These are phyloP conservation scores for Apamea epomidion DNA, from an alignment of 2,888 invertebrate species.

Conservation along the genomic window DNA sequence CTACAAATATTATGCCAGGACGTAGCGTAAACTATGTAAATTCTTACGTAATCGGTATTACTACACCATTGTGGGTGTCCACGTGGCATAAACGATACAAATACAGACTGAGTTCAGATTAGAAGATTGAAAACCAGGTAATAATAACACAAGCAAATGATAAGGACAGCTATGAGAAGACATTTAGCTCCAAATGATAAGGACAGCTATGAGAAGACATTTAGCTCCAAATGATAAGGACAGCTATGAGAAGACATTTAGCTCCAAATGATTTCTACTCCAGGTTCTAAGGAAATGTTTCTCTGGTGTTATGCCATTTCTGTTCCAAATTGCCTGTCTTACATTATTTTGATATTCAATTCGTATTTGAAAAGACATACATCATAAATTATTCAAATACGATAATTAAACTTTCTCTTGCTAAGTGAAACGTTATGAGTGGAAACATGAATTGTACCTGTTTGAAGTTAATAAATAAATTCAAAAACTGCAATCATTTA, in stretches of 20 bases:
- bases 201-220: constrained; percentile 8
- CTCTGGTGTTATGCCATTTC: neutral
- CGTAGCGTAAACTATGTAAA: constrained; percentile 52
- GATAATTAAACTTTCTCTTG: constrained; percentile 43
- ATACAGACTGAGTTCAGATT: constrained; percentile 17
- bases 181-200: constrained; percentile 23
- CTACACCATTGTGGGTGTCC: constrained; percentile 42
- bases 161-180: constrained; percentile 14
- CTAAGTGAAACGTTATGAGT: constrained; percentile 37
- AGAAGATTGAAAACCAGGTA: constrained; percentile 27
- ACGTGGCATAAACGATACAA: constrained; percentile 51
- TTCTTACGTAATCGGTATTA: constrained; percentile 38
- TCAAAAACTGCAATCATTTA: constrained; percentile 5
- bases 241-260: constrained; percentile 14
- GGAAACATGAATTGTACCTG: constrained; percentile 29
- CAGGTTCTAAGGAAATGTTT: constrained; percentile 34
- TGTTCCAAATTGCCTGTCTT: constrained; percentile 11
- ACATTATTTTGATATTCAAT: constrained; percentile 36
- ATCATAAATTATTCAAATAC: constrained; percentile 36
- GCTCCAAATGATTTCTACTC: constrained; percentile 31
- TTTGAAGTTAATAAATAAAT: neutral
- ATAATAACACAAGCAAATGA: constrained; percentile 29
- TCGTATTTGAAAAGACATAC: constrained; percentile 20
- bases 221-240: constrained; percentile 23
- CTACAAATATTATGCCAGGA: constrained; percentile 28